Percentiles rank a stretch among this genome's conserved stretches.
Conservation (phyloP, 1,140 invertebrate genomes). For the Papilio polytes region DNA sequence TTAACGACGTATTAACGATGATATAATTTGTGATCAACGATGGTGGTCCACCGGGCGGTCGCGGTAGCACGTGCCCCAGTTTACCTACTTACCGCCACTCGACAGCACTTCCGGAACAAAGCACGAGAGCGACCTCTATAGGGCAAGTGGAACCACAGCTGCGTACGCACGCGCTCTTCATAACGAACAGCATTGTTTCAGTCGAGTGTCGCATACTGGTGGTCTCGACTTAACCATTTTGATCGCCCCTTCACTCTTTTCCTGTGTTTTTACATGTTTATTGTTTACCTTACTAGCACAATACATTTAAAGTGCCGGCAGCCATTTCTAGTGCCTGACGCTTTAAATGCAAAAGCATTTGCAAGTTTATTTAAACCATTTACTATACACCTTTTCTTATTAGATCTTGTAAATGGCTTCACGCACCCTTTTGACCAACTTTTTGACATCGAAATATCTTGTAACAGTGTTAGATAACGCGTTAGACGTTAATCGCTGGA, state of each 20-base stretch:
- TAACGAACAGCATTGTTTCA: slow-evolving; percentile 63
- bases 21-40: slow-evolving; percentile 25
- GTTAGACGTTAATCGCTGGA: not conserved
- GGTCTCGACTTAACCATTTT: slow-evolving; percentile 67
- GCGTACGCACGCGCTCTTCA: slow-evolving; percentile 70
- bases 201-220: slow-evolving; percentile 59
- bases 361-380: not conserved
- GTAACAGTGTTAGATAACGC: not conserved
- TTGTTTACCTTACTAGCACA: slow-evolving; percentile 22
- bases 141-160: slow-evolving; percentile 59
- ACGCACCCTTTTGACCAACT: not conserved
- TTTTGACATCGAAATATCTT: slow-evolving; percentile 15
- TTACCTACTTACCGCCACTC: slow-evolving; percentile 63
- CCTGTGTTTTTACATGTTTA: slow-evolving; percentile 53
- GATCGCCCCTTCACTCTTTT: slow-evolving; percentile 70
- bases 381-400: not conserved
- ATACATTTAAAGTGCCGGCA: not conserved
- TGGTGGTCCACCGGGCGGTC: slow-evolving; percentile 61
- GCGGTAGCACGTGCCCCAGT: slow-evolving; percentile 69
- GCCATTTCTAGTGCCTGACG: not conserved
- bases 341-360: slow-evolving; percentile 4
- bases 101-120: slow-evolving; percentile 60
- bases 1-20: not conserved
- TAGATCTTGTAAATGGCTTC: not conserved
- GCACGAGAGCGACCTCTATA: slow-evolving; percentile 58